phyloP scores from a whole-genome alignment of 2,888 invertebrate species.

The Petrophora chlorosata region DNA sequence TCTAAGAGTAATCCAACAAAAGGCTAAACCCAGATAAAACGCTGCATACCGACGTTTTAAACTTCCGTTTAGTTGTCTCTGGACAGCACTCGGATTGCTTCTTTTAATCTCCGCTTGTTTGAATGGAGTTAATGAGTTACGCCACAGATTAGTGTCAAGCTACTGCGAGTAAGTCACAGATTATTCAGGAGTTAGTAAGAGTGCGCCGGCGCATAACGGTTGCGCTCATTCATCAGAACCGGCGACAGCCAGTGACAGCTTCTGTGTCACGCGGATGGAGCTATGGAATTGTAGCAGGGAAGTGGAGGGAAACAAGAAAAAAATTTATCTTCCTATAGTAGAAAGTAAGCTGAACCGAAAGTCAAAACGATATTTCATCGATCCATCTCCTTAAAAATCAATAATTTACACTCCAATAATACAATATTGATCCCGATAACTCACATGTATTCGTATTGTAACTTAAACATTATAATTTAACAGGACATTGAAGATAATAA shows the following conservation, averaged over 20 bases:
- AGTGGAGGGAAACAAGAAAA: slow-evolving; percentile 8
- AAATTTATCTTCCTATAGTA: background rate
- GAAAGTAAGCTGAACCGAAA: background rate
- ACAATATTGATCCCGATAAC: too few relatives aligned
- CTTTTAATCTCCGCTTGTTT: slow-evolving; percentile 68
- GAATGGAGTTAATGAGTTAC: slow-evolving; percentile 73
- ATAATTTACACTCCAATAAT: too few relatives aligned
- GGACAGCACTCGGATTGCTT: slow-evolving; percentile 67
- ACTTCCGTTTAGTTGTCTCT: slow-evolving; percentile 71
- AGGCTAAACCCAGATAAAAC: slow-evolving; percentile 27
- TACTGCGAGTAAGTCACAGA: slow-evolving; percentile 17
- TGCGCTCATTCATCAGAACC: slow-evolving; percentile 77
- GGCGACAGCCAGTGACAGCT: slow-evolving; percentile 79
- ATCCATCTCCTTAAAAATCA: too few relatives aligned
- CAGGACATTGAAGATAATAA: slow-evolving; percentile 12
- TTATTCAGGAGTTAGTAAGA: background rate
- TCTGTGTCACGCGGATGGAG: slow-evolving; percentile 61
- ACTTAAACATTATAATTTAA: slow-evolving; percentile 7
- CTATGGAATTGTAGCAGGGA: slow-evolving; percentile 32
- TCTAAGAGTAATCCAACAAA: background rate
- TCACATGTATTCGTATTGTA: background rate
- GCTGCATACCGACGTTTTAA: slow-evolving; percentile 45
- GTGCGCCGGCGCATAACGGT: slow-evolving; percentile 65
- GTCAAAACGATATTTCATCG: too few relatives aligned
- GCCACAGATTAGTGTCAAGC: slow-evolving; percentile 16